Conservation (phyloP, 2,797 vertebrate genomes). For the Myripristis jacobus region DNA sequence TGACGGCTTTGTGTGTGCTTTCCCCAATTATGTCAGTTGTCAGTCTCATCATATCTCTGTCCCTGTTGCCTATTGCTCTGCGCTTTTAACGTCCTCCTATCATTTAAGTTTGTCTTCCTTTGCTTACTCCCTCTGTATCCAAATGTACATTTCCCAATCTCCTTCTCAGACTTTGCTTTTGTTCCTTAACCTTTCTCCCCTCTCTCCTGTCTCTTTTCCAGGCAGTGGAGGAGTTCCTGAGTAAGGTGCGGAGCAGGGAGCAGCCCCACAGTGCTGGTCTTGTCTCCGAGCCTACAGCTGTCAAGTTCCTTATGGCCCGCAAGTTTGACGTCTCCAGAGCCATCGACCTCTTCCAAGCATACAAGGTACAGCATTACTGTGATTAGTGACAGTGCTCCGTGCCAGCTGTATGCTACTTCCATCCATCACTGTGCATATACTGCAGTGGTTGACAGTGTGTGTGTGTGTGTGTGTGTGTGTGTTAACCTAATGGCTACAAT, state of each 20-base stretch:
- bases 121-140: background rate
- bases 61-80: background rate
- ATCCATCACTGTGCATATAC: background rate
- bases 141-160: background rate
- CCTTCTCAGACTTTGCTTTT: background rate
- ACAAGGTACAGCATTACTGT: constrained; percentile 80
- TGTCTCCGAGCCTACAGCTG: constrained; percentile 86
- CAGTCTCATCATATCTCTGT: background rate
- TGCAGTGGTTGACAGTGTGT: too few species aligned
- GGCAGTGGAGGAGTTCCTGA: constrained; percentile 89
- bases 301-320: constrained; percentile 90
- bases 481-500: background rate
- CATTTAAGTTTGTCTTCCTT: background rate
- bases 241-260: constrained; percentile 83
- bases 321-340: constrained; percentile 89
- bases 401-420: background rate
- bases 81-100: background rate
- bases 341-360: constrained; percentile 88
- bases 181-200: background rate
- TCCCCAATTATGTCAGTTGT: constrained; percentile 14
- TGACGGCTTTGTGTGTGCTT: constrained; percentile 3
- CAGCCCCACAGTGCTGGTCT: constrained; percentile 84
- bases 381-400: constrained; percentile 7
- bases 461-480: background rate
- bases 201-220: constrained; percentile 51